Conservation (phyloP, 2,113 vertebrate species). For the Poicephalus gulielmi region DNA sequence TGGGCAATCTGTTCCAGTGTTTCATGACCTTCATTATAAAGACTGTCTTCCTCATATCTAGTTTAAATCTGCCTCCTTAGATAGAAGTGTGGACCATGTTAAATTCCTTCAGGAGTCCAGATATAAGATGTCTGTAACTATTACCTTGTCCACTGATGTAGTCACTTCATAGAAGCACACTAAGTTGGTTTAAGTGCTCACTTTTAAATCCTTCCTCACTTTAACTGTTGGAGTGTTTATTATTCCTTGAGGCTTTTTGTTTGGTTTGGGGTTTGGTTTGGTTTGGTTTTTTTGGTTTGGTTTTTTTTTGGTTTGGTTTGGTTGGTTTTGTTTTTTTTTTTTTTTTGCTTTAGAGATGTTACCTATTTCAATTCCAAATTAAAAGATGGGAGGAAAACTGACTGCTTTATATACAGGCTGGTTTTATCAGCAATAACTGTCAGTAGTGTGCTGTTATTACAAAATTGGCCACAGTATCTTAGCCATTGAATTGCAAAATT, state of each 20-base stretch:
- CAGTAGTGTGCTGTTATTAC: background rate
- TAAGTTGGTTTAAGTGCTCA: background rate
- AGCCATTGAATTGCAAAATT: background rate
- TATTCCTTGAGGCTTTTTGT: background rate
- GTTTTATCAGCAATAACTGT: background rate
- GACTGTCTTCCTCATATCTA: background rate
- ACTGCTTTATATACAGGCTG: background rate
- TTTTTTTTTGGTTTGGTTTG: background rate
- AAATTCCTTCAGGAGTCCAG: background rate
- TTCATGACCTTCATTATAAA: background rate
- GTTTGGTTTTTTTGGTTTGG: background rate
- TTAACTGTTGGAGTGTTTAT: background rate
- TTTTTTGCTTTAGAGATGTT: background rate
- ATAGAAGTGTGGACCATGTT: background rate
- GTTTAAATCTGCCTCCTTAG: background rate
- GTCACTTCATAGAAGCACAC: background rate
- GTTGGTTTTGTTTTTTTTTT: background rate
- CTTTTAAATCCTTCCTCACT: background rate
- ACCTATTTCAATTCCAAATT: background rate
- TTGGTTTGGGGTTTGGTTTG: background rate
- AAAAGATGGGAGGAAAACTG: background rate
- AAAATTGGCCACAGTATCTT: background rate
- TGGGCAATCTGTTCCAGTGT: background rate
- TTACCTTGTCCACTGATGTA: background rate
- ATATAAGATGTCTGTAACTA: background rate